Evolutionary conservation across 2,113 vertebrate species (phyloP).

Genomic region (Pycnonotus jocosus): DNA sequence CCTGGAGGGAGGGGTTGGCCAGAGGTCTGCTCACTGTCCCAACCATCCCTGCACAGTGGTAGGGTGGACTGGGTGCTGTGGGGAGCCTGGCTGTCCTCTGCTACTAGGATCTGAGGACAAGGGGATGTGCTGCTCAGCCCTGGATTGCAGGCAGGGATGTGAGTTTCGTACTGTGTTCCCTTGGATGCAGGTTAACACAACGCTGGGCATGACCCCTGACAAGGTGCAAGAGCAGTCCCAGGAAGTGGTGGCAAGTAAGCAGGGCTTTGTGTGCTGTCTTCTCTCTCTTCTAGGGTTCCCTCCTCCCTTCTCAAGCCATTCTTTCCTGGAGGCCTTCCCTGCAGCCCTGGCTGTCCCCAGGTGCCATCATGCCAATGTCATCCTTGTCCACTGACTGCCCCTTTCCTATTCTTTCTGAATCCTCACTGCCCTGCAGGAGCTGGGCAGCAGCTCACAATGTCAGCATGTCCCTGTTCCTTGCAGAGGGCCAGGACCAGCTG

Average conservation of each 20-base stretch:
- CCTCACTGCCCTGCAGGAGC: rapidly evolving
- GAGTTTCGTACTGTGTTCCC: background rate
- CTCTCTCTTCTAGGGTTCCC: background rate
- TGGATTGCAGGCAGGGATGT: background rate
- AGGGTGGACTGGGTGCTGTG: background rate
- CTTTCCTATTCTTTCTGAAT: background rate
- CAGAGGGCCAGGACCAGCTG: slow-evolving; percentile 67
- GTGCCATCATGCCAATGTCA: background rate
- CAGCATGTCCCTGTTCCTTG: background rate
- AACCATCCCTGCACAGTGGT: rapidly evolving
- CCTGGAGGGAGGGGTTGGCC: background rate
- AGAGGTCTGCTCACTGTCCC: rapidly evolving
- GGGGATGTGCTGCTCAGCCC: background rate
- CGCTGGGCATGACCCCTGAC: slow-evolving; percentile 46
- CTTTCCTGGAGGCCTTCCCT: background rate
- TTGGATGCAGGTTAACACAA: slow-evolving; percentile 59
- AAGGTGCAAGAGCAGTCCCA: slow-evolving; percentile 67
- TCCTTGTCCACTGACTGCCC: background rate
- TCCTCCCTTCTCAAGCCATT: background rate
- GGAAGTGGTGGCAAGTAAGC: slow-evolving; percentile 71
- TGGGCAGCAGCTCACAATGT: background rate
- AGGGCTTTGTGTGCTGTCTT: background rate
- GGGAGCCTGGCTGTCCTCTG: background rate
- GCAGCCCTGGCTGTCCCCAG: background rate
- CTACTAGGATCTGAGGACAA: background rate